Percentiles rank a stretch among this genome's conserved stretches.
These are phyloP conservation scores for Podarcis lilfordi DNA, from an alignment of 2,797 vertebrate species.

Conservation along the genomic window DNA sequence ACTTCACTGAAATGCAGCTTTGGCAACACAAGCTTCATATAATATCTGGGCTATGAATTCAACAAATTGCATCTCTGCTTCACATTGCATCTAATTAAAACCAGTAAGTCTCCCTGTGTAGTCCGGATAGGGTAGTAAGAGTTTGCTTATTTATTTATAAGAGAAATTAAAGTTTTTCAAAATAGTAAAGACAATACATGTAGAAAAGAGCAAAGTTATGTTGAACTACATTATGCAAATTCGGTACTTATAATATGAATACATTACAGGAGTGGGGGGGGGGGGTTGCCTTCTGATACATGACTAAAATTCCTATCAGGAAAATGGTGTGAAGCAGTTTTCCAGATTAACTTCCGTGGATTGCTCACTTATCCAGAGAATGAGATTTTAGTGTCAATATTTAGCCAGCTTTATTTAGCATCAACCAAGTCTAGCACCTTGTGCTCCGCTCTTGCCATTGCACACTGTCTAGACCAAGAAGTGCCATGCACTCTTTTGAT, in stretches of 20 bases:
- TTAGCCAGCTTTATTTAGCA: conserved; percentile 22
- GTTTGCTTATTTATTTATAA: background rate
- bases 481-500: background rate
- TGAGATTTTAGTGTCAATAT: background rate
- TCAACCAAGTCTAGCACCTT: background rate
- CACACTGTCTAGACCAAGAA: conserved; percentile 9
- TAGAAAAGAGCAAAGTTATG: background rate
- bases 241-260: background rate
- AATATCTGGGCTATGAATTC: background rate
- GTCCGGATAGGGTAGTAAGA: background rate
- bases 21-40: background rate
- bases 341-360: background rate
- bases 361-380: background rate
- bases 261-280: background rate
- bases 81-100: background rate
- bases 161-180: background rate
- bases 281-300: background rate
- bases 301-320: background rate
- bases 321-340: background rate
- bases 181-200: background rate
- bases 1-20: background rate
- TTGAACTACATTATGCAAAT: background rate
- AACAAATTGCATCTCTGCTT: background rate
- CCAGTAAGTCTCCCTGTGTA: background rate
- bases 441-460: background rate